Evolutionary conservation across 2,888 invertebrate species (phyloP), one percentile per base, ranked within the genome.

Genomic region (Phania funesta): DNA sequence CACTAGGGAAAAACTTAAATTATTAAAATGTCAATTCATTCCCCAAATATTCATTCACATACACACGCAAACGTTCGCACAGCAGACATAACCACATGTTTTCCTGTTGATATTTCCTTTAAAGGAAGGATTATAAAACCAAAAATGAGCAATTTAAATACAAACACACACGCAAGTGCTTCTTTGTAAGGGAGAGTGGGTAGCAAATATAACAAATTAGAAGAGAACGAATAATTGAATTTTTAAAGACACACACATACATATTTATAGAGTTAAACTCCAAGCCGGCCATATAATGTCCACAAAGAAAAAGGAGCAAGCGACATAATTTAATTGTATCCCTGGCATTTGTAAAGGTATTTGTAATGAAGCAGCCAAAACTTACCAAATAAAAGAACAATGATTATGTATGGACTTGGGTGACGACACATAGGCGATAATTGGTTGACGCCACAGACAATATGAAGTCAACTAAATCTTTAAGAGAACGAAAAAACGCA

Each of bases 261-360:
- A 46, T 20, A 29, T 16, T n/a, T 6, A 29, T 29, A 29, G 4
- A 7, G 4, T 4, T 29, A 29, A 29, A 41, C 18, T 67, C 13
- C 38, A 41, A 13, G 32, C 41, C 35, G 50, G 16, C 62, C 13
- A n/a, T 46, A 35, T 35, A 18, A 58, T 18, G n/a, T 38, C 5
- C 18, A 13, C 6, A 8, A 20, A 48, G n/a, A 32, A 22, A 46
- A 9, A 26, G 9, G 29, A 29, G 22, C 24, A 50, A 9, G 11
- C 9, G 7, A 22, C 20, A 35, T 48, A 18, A 38, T 13, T 71
- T 50, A 48, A 2, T 68, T 29, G 26, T 65, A 44, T 20, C 65
- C 78, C 60, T 79, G 78, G 24, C 62, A 71, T 78, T 77, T 71
- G 11, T 32, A 16, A 50, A 73, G 58, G 65, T 65, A 65, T 73